Evolutionary conservation across 1,140 invertebrate genomes (phyloP).

Genomic region (Trichonephila inaurata): DNA sequence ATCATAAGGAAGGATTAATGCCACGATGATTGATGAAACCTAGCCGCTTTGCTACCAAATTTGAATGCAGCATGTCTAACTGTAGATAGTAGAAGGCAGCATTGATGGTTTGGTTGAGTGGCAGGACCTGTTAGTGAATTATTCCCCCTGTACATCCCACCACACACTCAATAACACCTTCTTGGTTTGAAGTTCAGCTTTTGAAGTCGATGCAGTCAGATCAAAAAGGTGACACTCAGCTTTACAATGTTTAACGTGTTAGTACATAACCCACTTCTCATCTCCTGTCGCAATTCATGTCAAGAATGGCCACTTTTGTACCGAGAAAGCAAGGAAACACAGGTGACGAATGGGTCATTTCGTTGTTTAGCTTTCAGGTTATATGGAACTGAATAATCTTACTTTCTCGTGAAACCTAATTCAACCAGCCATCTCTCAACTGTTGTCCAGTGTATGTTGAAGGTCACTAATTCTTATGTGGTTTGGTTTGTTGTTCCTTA

Average conservation of each 20-base stretch:
- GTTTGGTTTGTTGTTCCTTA: too few relatives aligned
- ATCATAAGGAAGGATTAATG: not conserved
- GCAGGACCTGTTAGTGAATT: not conserved
- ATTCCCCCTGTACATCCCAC: not conserved
- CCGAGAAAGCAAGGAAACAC: not conserved
- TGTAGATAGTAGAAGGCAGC: not conserved
- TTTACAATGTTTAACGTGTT: not conserved
- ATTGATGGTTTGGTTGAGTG: not conserved
- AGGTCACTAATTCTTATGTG: too few relatives aligned
- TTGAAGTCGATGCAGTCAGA: not conserved
- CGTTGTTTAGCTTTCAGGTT: not conserved
- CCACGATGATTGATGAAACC: not conserved
- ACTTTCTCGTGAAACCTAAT: not conserved
- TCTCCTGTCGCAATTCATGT: too few relatives aligned
- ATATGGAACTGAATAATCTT: not conserved
- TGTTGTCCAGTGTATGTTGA: not conserved
- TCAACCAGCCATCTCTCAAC: not conserved
- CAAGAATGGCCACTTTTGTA: not conserved
- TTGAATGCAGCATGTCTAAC: not conserved
- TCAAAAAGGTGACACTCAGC: not conserved
- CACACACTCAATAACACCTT: not conserved
- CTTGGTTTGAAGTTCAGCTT: not conserved
- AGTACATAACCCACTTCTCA: too few relatives aligned
- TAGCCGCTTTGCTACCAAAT: not conserved
- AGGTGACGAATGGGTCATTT: not conserved